Percentiles rank a stretch among this genome's conserved stretches.
phyloP scores from a whole-genome alignment of 1,140 invertebrate genomes.

The Archivesica marissinica region DNA sequence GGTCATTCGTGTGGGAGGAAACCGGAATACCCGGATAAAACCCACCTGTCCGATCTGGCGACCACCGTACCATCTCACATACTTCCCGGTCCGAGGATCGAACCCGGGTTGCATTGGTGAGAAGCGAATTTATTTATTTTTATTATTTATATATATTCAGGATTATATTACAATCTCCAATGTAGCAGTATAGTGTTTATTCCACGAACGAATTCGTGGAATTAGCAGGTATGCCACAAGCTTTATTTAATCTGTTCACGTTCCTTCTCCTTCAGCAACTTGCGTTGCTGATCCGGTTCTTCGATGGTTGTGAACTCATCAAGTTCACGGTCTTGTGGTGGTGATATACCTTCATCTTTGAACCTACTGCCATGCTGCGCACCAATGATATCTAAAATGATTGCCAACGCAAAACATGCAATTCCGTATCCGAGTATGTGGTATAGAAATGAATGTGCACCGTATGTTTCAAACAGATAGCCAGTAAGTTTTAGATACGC shows the following conservation, averaged over 20 bases:
- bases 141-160: neutral
- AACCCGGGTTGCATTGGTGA: too few relatives aligned
- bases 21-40: too few relatives aligned
- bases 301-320: neutral
- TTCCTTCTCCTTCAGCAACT: neutral
- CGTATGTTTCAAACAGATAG: conserved; percentile 68
- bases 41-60: too few relatives aligned
- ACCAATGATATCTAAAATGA: conserved; percentile 42
- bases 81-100: too few relatives aligned
- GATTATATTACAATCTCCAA: neutral
- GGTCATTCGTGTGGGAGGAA: too few relatives aligned
- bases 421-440: conserved; percentile 62
- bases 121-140: too few relatives aligned
- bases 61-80: too few relatives aligned
- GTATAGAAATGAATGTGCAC: conserved; percentile 65
- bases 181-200: neutral
- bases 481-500: conserved; percentile 68
- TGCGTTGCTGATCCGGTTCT: neutral
- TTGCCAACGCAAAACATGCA: conserved; percentile 10
- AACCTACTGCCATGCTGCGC: conserved; percentile 55
- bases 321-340: neutral
- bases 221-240: neutral
- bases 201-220: neutral
- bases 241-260: neutral
- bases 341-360: neutral